Conservation (phyloP, 64 coral and sea anemone genomes). For the Porites australiensis region DNA sequence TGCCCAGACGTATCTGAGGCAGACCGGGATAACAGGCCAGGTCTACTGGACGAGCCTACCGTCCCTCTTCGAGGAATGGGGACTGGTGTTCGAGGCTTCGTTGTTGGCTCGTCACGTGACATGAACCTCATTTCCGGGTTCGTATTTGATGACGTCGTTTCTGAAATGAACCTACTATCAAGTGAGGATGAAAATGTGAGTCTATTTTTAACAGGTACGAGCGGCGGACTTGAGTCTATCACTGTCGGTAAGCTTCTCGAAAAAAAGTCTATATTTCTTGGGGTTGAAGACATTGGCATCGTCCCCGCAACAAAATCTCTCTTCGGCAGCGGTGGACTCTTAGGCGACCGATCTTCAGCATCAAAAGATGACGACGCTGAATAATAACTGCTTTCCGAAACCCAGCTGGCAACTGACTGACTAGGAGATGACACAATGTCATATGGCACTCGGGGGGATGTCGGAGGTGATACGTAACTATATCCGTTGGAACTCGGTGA, state of each 20-base stretch:
- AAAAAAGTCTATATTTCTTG: neutral
- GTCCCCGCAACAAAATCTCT: neutral
- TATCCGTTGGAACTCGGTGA: constrained; percentile 5
- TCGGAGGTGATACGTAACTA: constrained; percentile 27
- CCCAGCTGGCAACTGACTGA: constrained; percentile 14
- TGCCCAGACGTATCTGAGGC: neutral
- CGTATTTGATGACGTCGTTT: neutral
- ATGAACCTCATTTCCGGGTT: neutral
- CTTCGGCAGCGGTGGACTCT: neutral
- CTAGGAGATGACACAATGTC: neutral
- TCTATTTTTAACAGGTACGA: neutral
- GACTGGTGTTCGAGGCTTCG: constrained; percentile 24
- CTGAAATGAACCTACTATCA: neutral
- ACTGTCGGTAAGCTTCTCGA: neutral
- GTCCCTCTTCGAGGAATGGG: constrained; percentile 10
- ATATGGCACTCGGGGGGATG: constrained; percentile 10
- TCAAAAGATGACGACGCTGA: constrained; percentile 29
- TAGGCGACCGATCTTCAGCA: neutral
- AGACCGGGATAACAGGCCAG: neutral
- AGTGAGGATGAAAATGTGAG: neutral
- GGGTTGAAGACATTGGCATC: neutral
- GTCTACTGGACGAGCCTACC: neutral
- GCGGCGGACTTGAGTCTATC: neutral
- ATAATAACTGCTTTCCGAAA: constrained; percentile 28
- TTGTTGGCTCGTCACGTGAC: neutral